Evolutionary conservation across 1,140 invertebrate species (phyloP).

Genomic region (Drosophila athabasca): DNA sequence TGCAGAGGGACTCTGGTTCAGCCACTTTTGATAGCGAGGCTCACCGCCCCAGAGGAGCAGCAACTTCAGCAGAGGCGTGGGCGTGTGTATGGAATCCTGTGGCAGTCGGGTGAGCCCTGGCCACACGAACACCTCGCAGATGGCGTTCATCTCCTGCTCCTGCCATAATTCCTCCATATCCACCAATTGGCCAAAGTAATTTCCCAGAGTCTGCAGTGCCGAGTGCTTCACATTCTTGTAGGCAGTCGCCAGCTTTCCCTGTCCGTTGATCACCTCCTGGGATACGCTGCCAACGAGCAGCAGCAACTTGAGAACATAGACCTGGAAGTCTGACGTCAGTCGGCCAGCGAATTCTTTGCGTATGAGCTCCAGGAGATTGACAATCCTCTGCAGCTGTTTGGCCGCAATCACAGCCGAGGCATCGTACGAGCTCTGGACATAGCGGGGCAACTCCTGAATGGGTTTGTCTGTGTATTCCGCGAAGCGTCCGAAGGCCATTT

Average conservation of each 20-base stretch:
- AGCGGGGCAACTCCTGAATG: conserved; percentile 59
- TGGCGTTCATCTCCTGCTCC: conserved; percentile 88
- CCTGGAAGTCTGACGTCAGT: conserved; percentile 87
- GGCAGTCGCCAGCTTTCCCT: conserved; percentile 83
- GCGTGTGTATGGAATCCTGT: conserved; percentile 92
- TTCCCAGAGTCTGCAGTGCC: conserved; percentile 86
- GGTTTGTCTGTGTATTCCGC: conserved; percentile 86
- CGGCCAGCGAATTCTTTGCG: conserved; percentile 93
- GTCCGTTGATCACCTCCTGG: conserved; percentile 84
- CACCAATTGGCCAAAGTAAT: conserved; percentile 92
- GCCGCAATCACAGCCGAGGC: conserved; percentile 83
- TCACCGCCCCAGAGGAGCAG: conserved; percentile 88
- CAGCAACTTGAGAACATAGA: conserved; percentile 89
- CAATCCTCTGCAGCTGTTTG: conserved; percentile 89
- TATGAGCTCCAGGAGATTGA: conserved; percentile 91
- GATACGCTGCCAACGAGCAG: conserved; percentile 88
- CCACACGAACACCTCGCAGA: conserved; percentile 92
- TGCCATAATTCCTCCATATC: conserved; percentile 88
- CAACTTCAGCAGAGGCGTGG: conserved; percentile 92
- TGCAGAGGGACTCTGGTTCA: conserved; percentile 63
- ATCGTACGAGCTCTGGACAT: conserved; percentile 11
- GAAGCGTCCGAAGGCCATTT: conserved; percentile 93
- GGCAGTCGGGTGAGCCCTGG: conserved; percentile 91
- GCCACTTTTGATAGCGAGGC: conserved; percentile 51
- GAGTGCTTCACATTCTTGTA: conserved; percentile 88